Conservation (phyloP, 35 echinoderm and acorn worm species). For the Patiria miniata region DNA sequence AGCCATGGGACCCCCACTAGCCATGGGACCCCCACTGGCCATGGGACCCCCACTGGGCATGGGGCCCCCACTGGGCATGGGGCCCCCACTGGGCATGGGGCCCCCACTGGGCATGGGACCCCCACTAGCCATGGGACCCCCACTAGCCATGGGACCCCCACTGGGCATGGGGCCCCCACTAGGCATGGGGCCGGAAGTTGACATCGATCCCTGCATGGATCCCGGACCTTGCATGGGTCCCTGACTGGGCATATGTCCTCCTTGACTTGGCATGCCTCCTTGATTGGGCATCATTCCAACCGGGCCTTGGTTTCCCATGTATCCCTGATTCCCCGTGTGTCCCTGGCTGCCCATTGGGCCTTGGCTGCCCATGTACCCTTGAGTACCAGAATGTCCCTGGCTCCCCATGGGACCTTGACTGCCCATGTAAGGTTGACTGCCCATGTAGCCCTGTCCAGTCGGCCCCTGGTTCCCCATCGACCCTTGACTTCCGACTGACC, state of each 20-base stretch:
- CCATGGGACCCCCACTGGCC: slow-evolving; percentile 48
- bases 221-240: slow-evolving; percentile 39
- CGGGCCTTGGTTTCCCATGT: slow-evolving; percentile 52
- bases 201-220: slow-evolving; percentile 42
- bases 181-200: slow-evolving; percentile 51
- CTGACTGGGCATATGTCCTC: slow-evolving; percentile 49
- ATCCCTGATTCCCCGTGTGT: slow-evolving; percentile 25
- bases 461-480: slow-evolving; percentile 68
- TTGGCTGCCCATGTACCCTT: slow-evolving; percentile 45
- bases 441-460: slow-evolving; percentile 60
- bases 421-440: background rate
- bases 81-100: slow-evolving; percentile 18
- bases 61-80: slow-evolving; percentile 21
- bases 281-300: slow-evolving; percentile 61
- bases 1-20: slow-evolving; percentile 48
- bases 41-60: slow-evolving; percentile 54
- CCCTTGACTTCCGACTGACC: slow-evolving; percentile 4
- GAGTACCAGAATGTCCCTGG: slow-evolving; percentile 51
- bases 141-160: slow-evolving; percentile 40
- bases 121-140: slow-evolving; percentile 34
- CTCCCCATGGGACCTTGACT: slow-evolving; percentile 47
- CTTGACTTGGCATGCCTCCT: slow-evolving; percentile 47
- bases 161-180: slow-evolving; percentile 43
- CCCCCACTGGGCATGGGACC: slow-evolving; percentile 48
- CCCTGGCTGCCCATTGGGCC: slow-evolving; percentile 21